Base-by-base conservation (phyloP, 2,797 vertebrate genomes). In the Neomorphus geoffroyi region DNA sequence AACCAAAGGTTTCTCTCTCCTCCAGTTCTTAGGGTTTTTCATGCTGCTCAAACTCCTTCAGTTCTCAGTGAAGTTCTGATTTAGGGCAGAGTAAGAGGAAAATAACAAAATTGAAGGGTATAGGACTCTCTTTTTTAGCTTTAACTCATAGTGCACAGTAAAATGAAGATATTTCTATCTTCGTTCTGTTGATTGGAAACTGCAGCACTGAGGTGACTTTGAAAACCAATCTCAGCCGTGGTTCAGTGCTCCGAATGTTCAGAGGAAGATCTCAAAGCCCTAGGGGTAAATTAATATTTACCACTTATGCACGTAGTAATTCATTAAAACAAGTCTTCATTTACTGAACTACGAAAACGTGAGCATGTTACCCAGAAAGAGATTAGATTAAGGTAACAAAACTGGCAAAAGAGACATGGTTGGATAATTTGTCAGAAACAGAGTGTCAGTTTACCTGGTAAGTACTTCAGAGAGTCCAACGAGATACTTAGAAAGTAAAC, bases 61-160 rank as follows among this genome's bases (percentile, higher is more conserved):
- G 0, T 51, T 56, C 53, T 41, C 0, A 0, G 4, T 74, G 15
- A 74, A 61, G 58, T n/a, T 56, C 35, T 65, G 30, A 30, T n/a
- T 32, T 33, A 78, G 43, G 28, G 18, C 32, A 48, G 15, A 5
- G 26, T 61, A 53, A 43, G 30, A 66, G 58, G 18, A 71, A 86
- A 90, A 56, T 6, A 78, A 50, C 10, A 51, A 61, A 86, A 51
- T 23, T 23, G 30, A 53, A 53, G 9, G 12, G 2, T 54, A 65
- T 61, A 27, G 43, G 27, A 43, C 18, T 77, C 18, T 33, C 27
- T 28, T 27, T 69, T 83, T 81, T 28, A 62, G 43, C 23, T 33
- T 41, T 46, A 46, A 54, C 13, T 74, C 41, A 58, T 32, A 35
- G 15, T 6, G 13, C 41, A 45, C 32, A 50, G 22, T 45, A 41